phyloP scores from a whole-genome alignment of 2,888 invertebrate species.

The Aspidiotus destructor region DNA sequence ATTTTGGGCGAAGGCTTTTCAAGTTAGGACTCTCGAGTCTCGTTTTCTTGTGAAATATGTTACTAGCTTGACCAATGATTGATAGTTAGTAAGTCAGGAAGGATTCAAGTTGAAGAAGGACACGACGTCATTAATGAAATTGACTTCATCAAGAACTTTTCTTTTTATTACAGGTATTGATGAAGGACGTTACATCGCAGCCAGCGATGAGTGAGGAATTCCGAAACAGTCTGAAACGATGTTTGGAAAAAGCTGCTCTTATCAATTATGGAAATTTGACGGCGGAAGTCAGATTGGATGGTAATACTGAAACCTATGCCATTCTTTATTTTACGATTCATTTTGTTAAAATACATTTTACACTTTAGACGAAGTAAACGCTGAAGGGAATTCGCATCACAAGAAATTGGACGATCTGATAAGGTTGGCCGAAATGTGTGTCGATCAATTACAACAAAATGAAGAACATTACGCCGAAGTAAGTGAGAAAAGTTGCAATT shows the following conservation, averaged over 20 bases:
- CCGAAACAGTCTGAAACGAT: slow-evolving; percentile 87
- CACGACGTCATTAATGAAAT: no score
- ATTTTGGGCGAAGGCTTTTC: no score
- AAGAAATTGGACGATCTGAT: slow-evolving; percentile 94
- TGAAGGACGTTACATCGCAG: slow-evolving; percentile 98
- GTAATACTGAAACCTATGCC: not conserved
- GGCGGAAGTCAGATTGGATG: slow-evolving; percentile 91
- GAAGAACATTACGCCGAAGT: slow-evolving; percentile 99
- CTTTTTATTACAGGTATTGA: slow-evolving; percentile 59
- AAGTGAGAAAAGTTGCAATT: slow-evolving; percentile 41
- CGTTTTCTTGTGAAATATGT: no score
- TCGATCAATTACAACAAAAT: slow-evolving; percentile 96
- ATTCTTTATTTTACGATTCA: not conserved
- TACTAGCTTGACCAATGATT: no score
- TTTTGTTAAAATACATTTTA: not conserved
- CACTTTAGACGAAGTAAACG: slow-evolving; percentile 19
- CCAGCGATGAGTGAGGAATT: slow-evolving; percentile 88
- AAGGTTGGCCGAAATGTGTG: slow-evolving; percentile 93
- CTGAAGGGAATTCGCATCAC: slow-evolving; percentile 43
- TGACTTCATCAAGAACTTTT: no score
- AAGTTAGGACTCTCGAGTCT: no score
- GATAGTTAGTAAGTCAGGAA: no score
- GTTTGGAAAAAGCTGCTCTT: slow-evolving; percentile 93
- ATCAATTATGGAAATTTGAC: slow-evolving; percentile 95
- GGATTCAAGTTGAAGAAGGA: no score